These are phyloP conservation scores for Oplegnathus fasciatus DNA, from an alignment of 2,113 vertebrate species.

Conservation along the genomic window DNA sequence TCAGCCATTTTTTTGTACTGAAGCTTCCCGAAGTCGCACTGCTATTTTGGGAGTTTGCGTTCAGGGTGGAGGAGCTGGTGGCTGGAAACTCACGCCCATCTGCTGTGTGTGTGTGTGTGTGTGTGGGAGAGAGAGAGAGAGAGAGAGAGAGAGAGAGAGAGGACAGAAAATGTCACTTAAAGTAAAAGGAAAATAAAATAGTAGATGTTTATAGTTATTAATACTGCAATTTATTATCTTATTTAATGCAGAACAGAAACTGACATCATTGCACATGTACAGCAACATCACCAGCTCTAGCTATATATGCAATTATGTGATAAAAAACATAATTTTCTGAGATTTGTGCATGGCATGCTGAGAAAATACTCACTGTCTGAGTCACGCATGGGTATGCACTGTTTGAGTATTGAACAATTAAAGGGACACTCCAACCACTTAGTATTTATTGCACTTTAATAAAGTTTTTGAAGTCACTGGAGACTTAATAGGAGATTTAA, in stretches of 20 bases:
- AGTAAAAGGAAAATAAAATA: no score
- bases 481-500: no score
- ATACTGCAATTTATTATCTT: not conserved
- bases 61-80: slow-evolving; percentile 38
- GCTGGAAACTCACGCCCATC: slow-evolving; percentile 70
- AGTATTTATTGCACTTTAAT: no score
- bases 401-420: no score
- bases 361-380: not conserved
- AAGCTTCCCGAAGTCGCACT: slow-evolving; percentile 33
- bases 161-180: not conserved
- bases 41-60: slow-evolving; percentile 75
- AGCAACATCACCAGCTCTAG: no score
- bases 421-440: no score
- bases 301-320: no score
- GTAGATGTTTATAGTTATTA: no score
- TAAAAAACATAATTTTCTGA: not conserved
- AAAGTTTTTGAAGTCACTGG: no score
- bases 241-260: not conserved
- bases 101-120: slow-evolving; percentile 5
- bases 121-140: not conserved
- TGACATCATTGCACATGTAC: not conserved
- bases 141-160: not conserved
- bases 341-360: not conserved
- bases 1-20: slow-evolving; percentile 66
- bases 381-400: no score